Base-by-base conservation (phyloP, 2,888 invertebrate species). In the Xanthorhoe designata region DNA sequence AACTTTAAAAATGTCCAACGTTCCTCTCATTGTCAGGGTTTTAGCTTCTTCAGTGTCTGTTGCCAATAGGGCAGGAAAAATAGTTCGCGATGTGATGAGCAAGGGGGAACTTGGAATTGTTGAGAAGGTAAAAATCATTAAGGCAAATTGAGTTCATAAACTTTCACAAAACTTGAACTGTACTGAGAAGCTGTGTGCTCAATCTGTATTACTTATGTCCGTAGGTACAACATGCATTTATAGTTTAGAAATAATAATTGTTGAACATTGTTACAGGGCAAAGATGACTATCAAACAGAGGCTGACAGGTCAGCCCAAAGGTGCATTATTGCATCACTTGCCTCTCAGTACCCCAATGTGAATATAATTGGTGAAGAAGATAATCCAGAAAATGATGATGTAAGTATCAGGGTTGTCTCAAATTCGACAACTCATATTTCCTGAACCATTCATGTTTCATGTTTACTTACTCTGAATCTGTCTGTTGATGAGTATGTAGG, bases 221-320 rank as follows among this genome's bases (percentile, higher is more conserved):
- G 13, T 4, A 13, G 13, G 38, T 32, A 32, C 32, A 32, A 3
- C 32, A 32, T 32, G 32, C 32, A n/a, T n/a, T n/a, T 7, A 32
- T 32, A 32, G 32, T 32, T 32, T 32, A 4, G 32, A 32, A 32
- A 32, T 32, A 24, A 24, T 24, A 24, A 24, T 24, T 24, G 24
- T 24, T 59, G 32, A 10, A n/a, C n/a, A 29, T 61, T 52, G 61
- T 78, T 80, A 13, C 79, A 97, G 96, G 98, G 97, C 18, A 96
- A 96, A 82, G 97, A 98, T 94, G 99, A 99, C 91, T 94, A 98
- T 51, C 99, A 99, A 94, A 99, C 99, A 4, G 98, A 99, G 93
- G 99, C 99, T 6, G 99, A 99, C 86, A 95, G 99, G 73, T 97
- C 97, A 32, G 99, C 98, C 0, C 99, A 99, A 88, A 95, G 95